These are phyloP conservation scores for Leptarthrus brevirostris DNA, from an alignment of 2,888 invertebrate species.

Conservation along the genomic window DNA sequence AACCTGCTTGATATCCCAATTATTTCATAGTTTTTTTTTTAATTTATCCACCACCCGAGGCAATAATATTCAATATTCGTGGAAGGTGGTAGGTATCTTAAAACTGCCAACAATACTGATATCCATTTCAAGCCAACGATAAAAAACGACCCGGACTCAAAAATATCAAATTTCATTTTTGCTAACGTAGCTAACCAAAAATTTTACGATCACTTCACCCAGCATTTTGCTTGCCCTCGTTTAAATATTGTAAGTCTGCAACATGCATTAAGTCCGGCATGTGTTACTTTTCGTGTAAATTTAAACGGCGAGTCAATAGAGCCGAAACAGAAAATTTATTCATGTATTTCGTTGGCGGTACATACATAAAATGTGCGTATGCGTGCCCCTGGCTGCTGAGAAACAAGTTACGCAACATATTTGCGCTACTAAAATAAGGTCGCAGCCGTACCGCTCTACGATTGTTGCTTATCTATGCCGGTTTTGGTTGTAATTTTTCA, in stretches of 20 bases:
- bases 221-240: background rate
- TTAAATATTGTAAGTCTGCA: background rate
- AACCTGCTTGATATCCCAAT: too few species aligned
- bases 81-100: too few species aligned
- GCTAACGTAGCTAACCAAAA: conserved; percentile 32
- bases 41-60: too few species aligned
- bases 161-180: conserved; percentile 43
- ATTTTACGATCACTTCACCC: background rate
- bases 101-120: too few species aligned
- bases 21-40: too few species aligned
- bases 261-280: background rate
- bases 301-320: background rate
- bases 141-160: background rate
- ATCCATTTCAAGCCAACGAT: too few species aligned
- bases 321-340: background rate
- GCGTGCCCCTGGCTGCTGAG: background rate
- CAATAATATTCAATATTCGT: too few species aligned
- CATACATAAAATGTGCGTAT: background rate
- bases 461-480: too few species aligned
- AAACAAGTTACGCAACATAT: conserved; percentile 15
- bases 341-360: background rate
- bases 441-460: too few species aligned
- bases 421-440: conserved; percentile 11
- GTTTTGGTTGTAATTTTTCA: background rate
- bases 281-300: conserved; percentile 6